Percentiles rank a stretch among this genome's conserved stretches.
Conservation (phyloP, 2,888 invertebrate genomes). For the Ophonus ardosiacus region DNA sequence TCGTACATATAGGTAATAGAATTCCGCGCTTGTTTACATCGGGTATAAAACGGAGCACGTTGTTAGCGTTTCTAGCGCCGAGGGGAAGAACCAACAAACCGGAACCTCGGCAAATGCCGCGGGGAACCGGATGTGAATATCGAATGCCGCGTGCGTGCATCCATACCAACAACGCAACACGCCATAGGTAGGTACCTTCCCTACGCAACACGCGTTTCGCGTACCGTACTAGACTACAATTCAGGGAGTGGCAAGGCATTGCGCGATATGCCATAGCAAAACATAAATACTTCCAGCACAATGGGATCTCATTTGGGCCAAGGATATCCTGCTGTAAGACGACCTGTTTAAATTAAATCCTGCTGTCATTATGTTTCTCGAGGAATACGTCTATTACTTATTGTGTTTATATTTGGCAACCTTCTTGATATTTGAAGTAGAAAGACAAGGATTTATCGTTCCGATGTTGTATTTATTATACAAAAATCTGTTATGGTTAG, state of each 20-base stretch:
- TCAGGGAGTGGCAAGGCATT: neutral
- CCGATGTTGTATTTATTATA: no score
- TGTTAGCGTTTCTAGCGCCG: neutral
- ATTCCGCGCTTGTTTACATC: conserved; percentile 61
- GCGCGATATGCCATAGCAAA: neutral
- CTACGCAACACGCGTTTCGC: no score
- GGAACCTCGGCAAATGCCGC: neutral
- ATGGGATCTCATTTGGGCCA: conserved; percentile 16
- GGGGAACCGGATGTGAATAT: neutral
- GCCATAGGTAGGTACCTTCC: neutral
- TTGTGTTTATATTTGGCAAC: no score
- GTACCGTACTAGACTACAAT: no score
- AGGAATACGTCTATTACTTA: no score
- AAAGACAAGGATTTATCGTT: no score
- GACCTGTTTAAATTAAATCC: neutral
- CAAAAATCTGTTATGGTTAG: no score
- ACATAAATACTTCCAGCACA: neutral
- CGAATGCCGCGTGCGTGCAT: neutral
- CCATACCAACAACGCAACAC: neutral
- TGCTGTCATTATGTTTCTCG: neutral
- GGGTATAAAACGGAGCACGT: conserved; percentile 53
- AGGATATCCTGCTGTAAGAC: neutral
- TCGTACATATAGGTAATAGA: conserved; percentile 61
- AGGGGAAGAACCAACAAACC: neutral
- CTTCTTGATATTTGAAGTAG: no score